Evolutionary conservation across 2,888 invertebrate species (phyloP), one percentile per base, ranked within the genome.

Genomic region (Phanerotoma sp.): DNA sequence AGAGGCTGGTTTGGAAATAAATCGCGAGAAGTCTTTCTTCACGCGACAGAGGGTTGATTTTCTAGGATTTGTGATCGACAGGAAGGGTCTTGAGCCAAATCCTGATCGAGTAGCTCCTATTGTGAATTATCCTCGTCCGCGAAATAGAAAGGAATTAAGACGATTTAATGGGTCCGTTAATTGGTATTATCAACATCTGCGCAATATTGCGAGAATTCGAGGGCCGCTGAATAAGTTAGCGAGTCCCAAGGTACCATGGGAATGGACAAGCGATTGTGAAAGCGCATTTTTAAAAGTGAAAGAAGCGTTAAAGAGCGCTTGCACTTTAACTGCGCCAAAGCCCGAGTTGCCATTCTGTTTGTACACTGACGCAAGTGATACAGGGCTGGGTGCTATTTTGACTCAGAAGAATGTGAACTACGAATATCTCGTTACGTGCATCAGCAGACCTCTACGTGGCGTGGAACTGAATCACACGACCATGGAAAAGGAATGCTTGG

Each of bases 31-130:
- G 18, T 18, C 11, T 38, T 4, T 16, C 10, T 38, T 38, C 20
- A 18, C 9, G 2, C 2, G 38, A 10, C 18, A 15, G 5, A 10
- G 18, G 18, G 38, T 38, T 16, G 3, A 38, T 3, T 38, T 38
- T 10, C 16, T 38, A 2, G 38, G 38, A 2, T 38, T 38, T 2
- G 10, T 38, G 4, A 6, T 38, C 11, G 18, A 38, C 18, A 18
- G 2, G 51, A 53, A 6, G 61, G 58, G 7, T 61, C 60, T 56
- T 32, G 66, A 56, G 15, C 59, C 47, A 0, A 13, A 47, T 13
- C 35, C 35, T 7, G 35, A 16, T 5, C 10, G 32, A 33, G 4
- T 47, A 2, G 13, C 33, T 20, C 47, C 22, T 2, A 32, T 47
- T 2, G 5, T 33, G 3, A 9, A 33, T 13, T 32, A 32, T 6